Conservation (phyloP, 2,113 vertebrate species). For the Cyprinus carpio region DNA sequence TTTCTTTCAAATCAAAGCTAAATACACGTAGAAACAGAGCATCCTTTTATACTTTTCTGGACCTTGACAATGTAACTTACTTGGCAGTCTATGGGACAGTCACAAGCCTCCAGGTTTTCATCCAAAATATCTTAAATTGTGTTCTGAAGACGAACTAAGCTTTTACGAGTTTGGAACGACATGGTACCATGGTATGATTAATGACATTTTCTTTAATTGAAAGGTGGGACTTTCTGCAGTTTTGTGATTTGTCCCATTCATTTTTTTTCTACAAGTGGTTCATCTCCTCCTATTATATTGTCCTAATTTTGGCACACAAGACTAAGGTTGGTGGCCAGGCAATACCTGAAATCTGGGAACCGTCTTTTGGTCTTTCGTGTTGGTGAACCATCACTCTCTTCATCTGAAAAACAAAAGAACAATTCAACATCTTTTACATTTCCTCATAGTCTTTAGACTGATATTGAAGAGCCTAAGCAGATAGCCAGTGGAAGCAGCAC, state of each 20-base stretch:
- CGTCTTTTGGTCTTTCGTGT: conserved; percentile 81
- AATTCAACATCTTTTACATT: background rate
- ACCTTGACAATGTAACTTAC: no score
- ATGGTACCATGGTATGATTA: no score
- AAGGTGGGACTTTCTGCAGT: background rate
- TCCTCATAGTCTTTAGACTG: background rate
- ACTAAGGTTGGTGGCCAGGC: background rate
- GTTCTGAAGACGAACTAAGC: no score
- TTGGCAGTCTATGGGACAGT: no score
- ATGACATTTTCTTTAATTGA: no score
- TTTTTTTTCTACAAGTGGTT: background rate
- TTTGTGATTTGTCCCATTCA: background rate
- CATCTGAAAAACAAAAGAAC: conserved; percentile 45
- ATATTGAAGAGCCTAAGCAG: background rate
- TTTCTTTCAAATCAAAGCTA: no score
- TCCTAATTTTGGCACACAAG: background rate
- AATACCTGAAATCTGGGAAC: conserved; percentile 88
- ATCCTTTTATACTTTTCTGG: no score
- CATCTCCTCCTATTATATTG: background rate
- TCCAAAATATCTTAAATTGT: no score
- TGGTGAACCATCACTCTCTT: conserved; percentile 73
- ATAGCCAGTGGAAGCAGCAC: background rate
- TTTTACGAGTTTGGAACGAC: no score
- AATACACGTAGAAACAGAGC: no score
- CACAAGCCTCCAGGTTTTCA: no score